phyloP scores from a whole-genome alignment of 2,797 vertebrate species.

The Aphelocoma californica region DNA sequence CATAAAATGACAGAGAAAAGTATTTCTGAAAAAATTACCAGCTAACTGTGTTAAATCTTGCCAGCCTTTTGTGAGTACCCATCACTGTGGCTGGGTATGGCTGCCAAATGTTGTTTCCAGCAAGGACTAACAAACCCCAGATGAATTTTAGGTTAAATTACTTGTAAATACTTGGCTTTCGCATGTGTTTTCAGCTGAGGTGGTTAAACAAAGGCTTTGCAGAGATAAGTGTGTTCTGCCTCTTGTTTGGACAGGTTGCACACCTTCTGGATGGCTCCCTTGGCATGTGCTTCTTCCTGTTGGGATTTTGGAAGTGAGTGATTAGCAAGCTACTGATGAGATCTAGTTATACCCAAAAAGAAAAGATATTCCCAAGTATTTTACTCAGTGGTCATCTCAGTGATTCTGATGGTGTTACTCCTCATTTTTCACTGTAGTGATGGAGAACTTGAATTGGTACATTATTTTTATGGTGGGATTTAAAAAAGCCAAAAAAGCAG shows the following conservation, averaged over 20 bases:
- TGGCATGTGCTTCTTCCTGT: accelerated
- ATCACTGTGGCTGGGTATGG: background rate
- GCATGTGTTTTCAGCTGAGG: background rate
- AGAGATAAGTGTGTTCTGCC: background rate
- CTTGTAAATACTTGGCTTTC: background rate
- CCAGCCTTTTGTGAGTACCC: background rate
- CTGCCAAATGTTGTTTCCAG: slow-evolving; percentile 27
- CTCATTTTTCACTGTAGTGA: background rate
- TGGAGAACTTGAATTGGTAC: background rate
- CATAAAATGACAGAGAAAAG: background rate
- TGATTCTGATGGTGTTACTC: background rate
- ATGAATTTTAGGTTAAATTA: slow-evolving; percentile 1
- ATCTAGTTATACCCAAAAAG: background rate
- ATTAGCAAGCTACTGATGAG: background rate
- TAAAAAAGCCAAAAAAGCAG: background rate
- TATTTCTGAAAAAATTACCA: background rate
- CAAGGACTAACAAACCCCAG: background rate
- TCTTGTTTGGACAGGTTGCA: background rate
- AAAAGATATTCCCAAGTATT: background rate
- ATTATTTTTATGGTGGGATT: background rate
- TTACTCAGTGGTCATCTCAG: background rate
- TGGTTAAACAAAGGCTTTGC: slow-evolving; percentile 38
- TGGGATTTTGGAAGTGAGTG: background rate
- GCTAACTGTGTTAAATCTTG: background rate
- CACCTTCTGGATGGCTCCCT: background rate